Conservation (phyloP, 2,113 vertebrate genomes). For the Gadus macrocephalus region DNA sequence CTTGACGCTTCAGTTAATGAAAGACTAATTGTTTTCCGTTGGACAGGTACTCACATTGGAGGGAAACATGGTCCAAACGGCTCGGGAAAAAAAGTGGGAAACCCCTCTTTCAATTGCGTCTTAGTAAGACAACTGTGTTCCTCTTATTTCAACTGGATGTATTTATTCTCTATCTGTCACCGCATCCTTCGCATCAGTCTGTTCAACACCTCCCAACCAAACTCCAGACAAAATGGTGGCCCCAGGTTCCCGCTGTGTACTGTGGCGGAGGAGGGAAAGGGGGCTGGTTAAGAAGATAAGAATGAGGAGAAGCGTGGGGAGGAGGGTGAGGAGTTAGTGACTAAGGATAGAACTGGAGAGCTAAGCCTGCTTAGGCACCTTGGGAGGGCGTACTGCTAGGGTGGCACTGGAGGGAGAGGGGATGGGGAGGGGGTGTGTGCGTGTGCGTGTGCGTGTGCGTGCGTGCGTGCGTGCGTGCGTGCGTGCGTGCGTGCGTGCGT, state of each 20-base stretch:
- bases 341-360: slow-evolving; percentile 76
- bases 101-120: slow-evolving; percentile 1
- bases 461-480: too few relatives aligned
- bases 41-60: slow-evolving; percentile 62
- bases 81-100: slow-evolving; percentile 10
- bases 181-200: too few relatives aligned
- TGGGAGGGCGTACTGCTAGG: slow-evolving; percentile 37
- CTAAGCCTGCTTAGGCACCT: slow-evolving; percentile 81
- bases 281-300: neutral
- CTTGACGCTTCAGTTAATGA: too few relatives aligned
- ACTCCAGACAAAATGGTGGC: slow-evolving; percentile 51
- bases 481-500: too few relatives aligned
- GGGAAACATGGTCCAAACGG: slow-evolving; percentile 63
- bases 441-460: neutral
- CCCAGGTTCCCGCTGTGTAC: slow-evolving; percentile 29
- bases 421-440: neutral
- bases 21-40: neutral
- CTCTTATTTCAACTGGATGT: too few relatives aligned
- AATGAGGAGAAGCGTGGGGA: slow-evolving; percentile 5
- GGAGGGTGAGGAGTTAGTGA: slow-evolving; percentile 31
- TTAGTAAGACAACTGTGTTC: too few relatives aligned
- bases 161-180: slow-evolving; percentile 1
- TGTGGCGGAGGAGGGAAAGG: slow-evolving; percentile 2
- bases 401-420: slow-evolving; percentile 41
- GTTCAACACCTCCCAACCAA: too few relatives aligned